These are phyloP conservation scores for Diuraphis noxia DNA, from an alignment of 1,140 invertebrate species.

Conservation along the genomic window DNA sequence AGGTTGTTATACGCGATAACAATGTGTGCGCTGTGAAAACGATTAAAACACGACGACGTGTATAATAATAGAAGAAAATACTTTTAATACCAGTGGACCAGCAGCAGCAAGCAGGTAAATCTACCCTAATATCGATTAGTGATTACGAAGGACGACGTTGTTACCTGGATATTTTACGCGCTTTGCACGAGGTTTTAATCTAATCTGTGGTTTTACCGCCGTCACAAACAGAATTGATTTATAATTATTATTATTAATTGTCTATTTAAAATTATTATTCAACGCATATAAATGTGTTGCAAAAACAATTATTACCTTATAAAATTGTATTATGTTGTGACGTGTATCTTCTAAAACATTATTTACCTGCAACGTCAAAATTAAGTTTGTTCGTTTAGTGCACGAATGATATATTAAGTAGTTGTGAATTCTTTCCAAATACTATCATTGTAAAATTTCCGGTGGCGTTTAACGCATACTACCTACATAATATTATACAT, in stretches of 20 bases:
- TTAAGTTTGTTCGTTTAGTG: background rate
- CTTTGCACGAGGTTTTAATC: background rate
- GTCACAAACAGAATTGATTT: background rate
- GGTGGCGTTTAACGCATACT: background rate
- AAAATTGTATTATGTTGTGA: background rate
- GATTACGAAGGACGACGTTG: constrained; percentile 8
- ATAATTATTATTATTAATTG: background rate
- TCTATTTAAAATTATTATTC: background rate
- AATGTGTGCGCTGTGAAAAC: background rate
- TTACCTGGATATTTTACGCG: background rate
- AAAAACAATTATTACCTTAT: background rate
- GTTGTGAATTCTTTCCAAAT: background rate
- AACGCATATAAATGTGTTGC: background rate
- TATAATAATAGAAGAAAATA: background rate
- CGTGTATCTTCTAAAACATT: background rate
- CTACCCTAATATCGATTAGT: constrained; percentile 4
- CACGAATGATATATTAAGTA: background rate
- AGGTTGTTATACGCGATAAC: background rate
- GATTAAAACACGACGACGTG: background rate
- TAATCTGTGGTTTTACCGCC: background rate
- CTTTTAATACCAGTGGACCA: background rate
- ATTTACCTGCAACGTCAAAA: background rate
- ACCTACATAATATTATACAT: background rate
- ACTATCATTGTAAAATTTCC: background rate
- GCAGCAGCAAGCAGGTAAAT: background rate